Conservation (phyloP, 2,797 vertebrate genomes). For the Tarsius wallacei region DNA sequence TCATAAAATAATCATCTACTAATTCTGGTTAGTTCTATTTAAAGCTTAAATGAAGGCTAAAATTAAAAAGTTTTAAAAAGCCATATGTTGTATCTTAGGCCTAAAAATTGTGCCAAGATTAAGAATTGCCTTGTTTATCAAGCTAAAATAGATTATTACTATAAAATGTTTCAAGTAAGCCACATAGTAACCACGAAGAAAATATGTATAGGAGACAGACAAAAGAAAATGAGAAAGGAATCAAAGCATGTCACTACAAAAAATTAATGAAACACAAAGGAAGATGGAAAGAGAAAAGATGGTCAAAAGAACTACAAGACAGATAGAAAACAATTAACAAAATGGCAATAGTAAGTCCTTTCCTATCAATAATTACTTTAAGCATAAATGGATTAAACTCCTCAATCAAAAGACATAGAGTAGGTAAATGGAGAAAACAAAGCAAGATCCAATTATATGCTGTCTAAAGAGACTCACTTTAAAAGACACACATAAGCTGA, state of each 20-base stretch:
- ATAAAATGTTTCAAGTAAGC: slow-evolving; percentile 13
- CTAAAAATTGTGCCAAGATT: slow-evolving; percentile 53
- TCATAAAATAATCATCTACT: slow-evolving; percentile 62
- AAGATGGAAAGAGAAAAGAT: not conserved
- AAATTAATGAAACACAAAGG: not conserved
- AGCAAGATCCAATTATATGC: not conserved
- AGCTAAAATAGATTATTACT: slow-evolving; percentile 19
- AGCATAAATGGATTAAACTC: not conserved
- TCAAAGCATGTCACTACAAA: slow-evolving; percentile 11
- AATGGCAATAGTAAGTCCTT: not conserved
- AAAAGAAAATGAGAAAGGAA: slow-evolving; percentile 31
- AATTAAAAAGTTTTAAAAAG: slow-evolving; percentile 44
- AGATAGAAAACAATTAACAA: not conserved
- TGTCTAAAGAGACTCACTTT: not conserved
- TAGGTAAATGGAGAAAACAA: not conserved
- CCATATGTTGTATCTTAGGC: slow-evolving; percentile 48
- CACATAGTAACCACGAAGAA: slow-evolving; percentile 2
- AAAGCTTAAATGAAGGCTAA: slow-evolving; percentile 60
- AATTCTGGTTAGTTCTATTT: slow-evolving; percentile 50
- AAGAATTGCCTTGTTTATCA: not conserved
- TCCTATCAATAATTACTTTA: not conserved
- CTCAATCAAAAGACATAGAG: not conserved
- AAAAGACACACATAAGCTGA: not conserved
- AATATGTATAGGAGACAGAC: not conserved
- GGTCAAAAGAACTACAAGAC: not conserved